Evolutionary conservation across 2,888 invertebrate genomes (phyloP), one percentile per base, ranked within the genome.

Genomic region (Conchocele bisecta): DNA sequence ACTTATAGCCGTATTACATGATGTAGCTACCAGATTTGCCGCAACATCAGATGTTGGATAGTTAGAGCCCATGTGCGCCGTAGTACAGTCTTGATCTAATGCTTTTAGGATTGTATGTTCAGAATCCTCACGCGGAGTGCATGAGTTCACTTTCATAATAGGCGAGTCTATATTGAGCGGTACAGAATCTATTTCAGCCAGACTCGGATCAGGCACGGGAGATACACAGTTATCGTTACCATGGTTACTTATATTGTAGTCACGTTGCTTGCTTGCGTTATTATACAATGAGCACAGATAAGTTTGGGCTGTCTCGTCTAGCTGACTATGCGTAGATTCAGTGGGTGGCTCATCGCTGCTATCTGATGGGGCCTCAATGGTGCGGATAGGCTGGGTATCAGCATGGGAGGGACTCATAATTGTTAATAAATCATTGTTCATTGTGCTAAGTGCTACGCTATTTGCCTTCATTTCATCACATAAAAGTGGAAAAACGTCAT

Each of bases 401-500:
- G 20, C 37, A 20, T n/a, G 24, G 15, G 37, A 20, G n/a, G 11
- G 20, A 35, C 15, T 22, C 4, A 35, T 39, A 28, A 24, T 41
- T 56, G 24, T 39, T 56, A 9, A 24, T 5, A 35, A 13, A 20
- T 42, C 20, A 15, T 15, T 24, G n/a, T 56, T 56, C 4, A 56
- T 24, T 28, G 41, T 41, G n/a, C 29, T 22, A 4, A 56, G 41
- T 24, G 39, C 15, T 24, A 28, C n/a, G 20, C 41, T 41, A 11
- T 35, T 37, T 39, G 28, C 13, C 41, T 41, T 2, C 28, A 56
- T 39, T 24, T 13, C 9, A 6, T 5, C 7, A 24, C 39, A 41
- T 20, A 56, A 31, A n/a, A 28, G 9, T 7, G 39, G 28, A 35
- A 29, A 54, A 35, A 54, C 29, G 41, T 56, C 56, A 24, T 39